Percentiles rank a stretch among this genome's conserved stretches.
Conservation (phyloP, 2,113 vertebrate species). For the Percina caprodes region DNA sequence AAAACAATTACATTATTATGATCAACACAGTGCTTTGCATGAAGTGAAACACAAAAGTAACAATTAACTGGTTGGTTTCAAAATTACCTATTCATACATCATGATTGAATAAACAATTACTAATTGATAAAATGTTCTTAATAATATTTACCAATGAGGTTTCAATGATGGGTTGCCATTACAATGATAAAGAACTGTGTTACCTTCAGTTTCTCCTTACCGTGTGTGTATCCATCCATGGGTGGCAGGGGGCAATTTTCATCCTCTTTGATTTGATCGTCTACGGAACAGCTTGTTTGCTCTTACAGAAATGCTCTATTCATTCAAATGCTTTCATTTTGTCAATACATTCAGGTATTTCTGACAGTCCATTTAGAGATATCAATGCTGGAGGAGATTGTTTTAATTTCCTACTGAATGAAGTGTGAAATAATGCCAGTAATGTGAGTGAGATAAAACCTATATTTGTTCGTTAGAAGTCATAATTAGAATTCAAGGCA, state of each 20-base stretch:
- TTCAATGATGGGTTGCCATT: not conserved
- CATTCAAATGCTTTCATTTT: not conserved
- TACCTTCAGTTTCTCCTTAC: conserved; percentile 28
- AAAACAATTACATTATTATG: not conserved
- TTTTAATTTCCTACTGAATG: not conserved
- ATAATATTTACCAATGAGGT: not conserved
- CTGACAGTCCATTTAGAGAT: not conserved
- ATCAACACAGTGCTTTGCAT: not conserved
- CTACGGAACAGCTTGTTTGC: not conserved
- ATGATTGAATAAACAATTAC: not conserved
- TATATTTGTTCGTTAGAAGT: not conserved
- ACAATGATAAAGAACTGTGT: not conserved
- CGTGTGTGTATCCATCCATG: conserved; percentile 21
- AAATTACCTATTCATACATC: not conserved
- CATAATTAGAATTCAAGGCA: not conserved
- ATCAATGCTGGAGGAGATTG: not conserved
- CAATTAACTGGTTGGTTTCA: not conserved
- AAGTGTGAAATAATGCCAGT: not conserved
- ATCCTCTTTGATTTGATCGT: conserved; percentile 5
- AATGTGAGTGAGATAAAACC: not conserved
- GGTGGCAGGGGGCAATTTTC: conserved; percentile 30
- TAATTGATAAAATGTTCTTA: not conserved
- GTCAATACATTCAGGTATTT: not conserved
- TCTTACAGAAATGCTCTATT: not conserved
- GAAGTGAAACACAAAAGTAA: not conserved